A percentile compares a stretch with the other conserved stretches of the same genome.
These are phyloP conservation scores for Limnephilus lunatus DNA, from an alignment of 2,888 invertebrate species.

Conservation along the genomic window DNA sequence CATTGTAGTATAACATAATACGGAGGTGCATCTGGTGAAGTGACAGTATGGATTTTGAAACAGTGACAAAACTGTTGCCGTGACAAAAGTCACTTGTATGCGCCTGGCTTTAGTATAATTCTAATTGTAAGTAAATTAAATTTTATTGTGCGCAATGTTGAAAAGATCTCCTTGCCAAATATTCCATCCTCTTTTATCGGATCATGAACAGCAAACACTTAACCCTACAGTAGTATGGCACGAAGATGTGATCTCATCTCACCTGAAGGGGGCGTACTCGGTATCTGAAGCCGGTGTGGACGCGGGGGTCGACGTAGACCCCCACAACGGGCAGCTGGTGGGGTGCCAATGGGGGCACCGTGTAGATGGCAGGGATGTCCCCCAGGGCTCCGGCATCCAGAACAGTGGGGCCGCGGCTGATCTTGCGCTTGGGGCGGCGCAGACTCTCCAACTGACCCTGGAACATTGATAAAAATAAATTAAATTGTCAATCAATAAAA, in stretches of 20 bases:
- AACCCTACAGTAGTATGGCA: background rate
- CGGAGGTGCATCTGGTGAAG: too few relatives aligned
- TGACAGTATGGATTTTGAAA: too few relatives aligned
- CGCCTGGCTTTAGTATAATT: background rate
- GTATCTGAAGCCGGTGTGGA: constrained; percentile 86
- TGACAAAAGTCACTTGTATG: too few relatives aligned
- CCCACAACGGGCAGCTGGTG: constrained; percentile 85
- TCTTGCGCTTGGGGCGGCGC: constrained; percentile 48
- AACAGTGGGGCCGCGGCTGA: constrained; percentile 69
- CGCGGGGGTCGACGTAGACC: constrained; percentile 84
- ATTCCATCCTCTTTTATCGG: background rate
- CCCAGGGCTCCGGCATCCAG: constrained; percentile 80
- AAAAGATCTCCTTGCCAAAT: background rate
- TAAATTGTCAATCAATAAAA: background rate
- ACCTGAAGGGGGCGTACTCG: constrained; percentile 82
- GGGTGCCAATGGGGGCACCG: constrained; percentile 78
- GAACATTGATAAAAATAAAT: constrained; percentile 4
- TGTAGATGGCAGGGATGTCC: constrained; percentile 82
- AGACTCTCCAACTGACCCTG: constrained; percentile 51
- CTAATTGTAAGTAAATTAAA: background rate
- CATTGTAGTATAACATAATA: too few relatives aligned
- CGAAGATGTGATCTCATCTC: background rate
- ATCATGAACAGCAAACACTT: background rate
- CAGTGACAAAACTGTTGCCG: too few relatives aligned
- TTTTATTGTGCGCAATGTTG: background rate